phyloP scores from a whole-genome alignment of 2,888 invertebrate genomes.

The Operophtera brumata region DNA sequence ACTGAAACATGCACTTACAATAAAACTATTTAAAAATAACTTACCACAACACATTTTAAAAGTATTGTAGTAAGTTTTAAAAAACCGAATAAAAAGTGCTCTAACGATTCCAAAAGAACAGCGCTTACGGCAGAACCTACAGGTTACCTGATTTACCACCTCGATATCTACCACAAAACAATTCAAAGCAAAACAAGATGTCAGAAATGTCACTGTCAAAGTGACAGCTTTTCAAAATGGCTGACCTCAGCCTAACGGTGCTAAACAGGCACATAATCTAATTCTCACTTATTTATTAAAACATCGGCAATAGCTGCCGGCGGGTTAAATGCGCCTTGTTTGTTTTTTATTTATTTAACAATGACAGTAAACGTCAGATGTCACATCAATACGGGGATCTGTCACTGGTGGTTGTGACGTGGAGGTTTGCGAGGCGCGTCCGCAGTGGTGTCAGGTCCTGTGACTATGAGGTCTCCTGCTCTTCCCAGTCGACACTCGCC shows the following conservation, averaged over 20 bases:
- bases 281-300: conserved; percentile 69
- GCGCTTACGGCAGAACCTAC: conserved; percentile 3
- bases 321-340: conserved; percentile 13
- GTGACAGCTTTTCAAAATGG: conserved; percentile 37
- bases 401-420: conserved; percentile 28
- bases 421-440: conserved; percentile 56
- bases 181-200: conserved; percentile 10
- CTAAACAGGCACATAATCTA: conserved; percentile 46
- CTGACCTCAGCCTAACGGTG: conserved; percentile 19
- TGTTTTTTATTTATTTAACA: background rate
- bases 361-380: conserved; percentile 12
- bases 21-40: conserved; percentile 22
- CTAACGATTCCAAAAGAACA: conserved; percentile 36
- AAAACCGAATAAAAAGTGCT: conserved; percentile 49
- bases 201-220: conserved; percentile 25
- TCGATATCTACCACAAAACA: conserved; percentile 14
- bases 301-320: conserved; percentile 26
- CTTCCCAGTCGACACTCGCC: conserved; percentile 93
- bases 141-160: conserved; percentile 11
- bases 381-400: conserved; percentile 18
- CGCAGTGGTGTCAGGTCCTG: conserved; percentile 54
- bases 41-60: background rate
- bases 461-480: conserved; percentile 81
- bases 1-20: conserved; percentile 54
- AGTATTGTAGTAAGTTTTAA: background rate